Conservation (phyloP, 2,797 vertebrate genomes). For the Valencia hispanica region DNA sequence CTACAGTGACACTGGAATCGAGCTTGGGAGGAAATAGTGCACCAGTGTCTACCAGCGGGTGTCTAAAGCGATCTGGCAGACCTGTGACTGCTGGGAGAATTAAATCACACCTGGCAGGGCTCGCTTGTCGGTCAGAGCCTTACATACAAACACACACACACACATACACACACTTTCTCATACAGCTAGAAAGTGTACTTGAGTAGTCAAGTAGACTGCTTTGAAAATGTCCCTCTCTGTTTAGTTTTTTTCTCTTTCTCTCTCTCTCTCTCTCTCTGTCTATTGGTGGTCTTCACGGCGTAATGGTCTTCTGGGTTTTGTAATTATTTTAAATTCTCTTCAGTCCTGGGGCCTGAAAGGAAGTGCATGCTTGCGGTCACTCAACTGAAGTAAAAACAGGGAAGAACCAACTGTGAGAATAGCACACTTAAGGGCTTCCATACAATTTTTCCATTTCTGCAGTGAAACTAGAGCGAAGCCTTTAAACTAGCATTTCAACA, state of each 20-base stretch:
- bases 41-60: slow-evolving; percentile 50
- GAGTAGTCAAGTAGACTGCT: slow-evolving; percentile 55
- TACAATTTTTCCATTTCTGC: slow-evolving; percentile 1
- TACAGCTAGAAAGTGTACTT: slow-evolving; percentile 44
- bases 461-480: no score
- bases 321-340: slow-evolving; percentile 65
- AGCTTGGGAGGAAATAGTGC: slow-evolving; percentile 33
- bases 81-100: slow-evolving; percentile 63
- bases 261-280: slow-evolving; percentile 16
- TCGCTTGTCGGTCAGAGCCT: slow-evolving; percentile 28
- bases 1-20: slow-evolving; percentile 21
- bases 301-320: slow-evolving; percentile 51
- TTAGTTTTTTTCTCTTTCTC: no score
- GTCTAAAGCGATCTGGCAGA: slow-evolving; percentile 71
- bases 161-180: slow-evolving; percentile 19
- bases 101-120: slow-evolving; percentile 71
- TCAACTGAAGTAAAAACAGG: slow-evolving; percentile 28
- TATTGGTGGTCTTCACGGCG: slow-evolving; percentile 43
- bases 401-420: slow-evolving; percentile 25
- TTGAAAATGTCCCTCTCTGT: slow-evolving; percentile 25
- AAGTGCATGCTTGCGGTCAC: slow-evolving; percentile 38
- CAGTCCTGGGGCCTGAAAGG: slow-evolving; percentile 38
- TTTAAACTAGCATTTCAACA: slow-evolving; percentile 8
- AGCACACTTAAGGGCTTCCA: slow-evolving; percentile 7
- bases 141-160: slow-evolving; percentile 26